These are phyloP conservation scores for Lipotes vexillifer DNA, from an alignment of 2,113 vertebrate species.

Conservation along the genomic window DNA sequence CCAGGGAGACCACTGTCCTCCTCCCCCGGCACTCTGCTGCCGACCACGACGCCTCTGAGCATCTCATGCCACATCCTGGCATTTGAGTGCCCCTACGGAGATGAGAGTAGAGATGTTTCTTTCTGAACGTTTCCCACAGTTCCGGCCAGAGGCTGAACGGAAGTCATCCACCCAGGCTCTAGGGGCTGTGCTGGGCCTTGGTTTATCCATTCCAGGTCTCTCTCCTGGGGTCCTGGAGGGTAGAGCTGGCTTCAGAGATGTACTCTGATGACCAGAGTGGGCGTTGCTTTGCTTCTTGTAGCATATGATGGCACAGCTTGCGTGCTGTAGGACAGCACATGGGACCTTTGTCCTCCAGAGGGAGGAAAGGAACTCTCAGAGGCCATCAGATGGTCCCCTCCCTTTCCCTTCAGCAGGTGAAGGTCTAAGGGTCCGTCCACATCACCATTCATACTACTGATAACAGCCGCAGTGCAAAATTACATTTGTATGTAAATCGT, in stretches of 20 bases:
- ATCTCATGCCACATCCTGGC: rapidly evolving
- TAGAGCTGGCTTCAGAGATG: not conserved
- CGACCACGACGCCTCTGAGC: rapidly evolving
- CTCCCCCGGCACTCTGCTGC: rapidly evolving
- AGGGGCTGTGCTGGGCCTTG: rapidly evolving
- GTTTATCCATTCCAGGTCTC: rapidly evolving
- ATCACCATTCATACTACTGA: not conserved
- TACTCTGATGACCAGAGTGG: no score
- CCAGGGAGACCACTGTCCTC: no score
- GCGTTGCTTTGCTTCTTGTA: rapidly evolving
- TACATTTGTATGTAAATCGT: rapidly evolving
- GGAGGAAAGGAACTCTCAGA: not conserved
- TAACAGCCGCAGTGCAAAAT: not conserved
- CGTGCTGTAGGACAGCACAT: rapidly evolving
- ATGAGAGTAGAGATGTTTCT: rapidly evolving
- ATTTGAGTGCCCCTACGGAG: rapidly evolving
- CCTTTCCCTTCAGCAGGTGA: no score
- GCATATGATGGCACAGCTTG: rapidly evolving
- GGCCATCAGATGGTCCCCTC: not conserved
- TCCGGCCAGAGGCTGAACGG: rapidly evolving
- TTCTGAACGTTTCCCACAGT: not conserved
- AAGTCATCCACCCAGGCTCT: rapidly evolving
- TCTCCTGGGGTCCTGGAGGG: not conserved
- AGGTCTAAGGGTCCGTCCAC: not conserved
- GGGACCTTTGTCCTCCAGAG: not conserved